A percentile compares a stretch with the other conserved stretches of the same genome.
phyloP scores from a whole-genome alignment of 2,888 invertebrate genomes.

The Drepanosiphum platanoidis region DNA sequence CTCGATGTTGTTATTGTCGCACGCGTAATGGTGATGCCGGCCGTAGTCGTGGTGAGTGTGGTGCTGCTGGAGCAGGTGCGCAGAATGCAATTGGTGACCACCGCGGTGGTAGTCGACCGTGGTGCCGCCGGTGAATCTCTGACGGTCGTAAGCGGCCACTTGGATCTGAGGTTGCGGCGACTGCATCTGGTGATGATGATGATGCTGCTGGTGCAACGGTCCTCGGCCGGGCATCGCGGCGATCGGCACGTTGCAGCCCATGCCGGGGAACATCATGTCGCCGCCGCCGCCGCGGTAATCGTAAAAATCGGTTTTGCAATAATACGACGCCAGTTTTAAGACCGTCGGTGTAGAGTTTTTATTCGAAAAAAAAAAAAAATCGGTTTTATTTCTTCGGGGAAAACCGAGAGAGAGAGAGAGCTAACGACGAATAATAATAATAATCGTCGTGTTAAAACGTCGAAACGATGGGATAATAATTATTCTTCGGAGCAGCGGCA shows the following conservation, averaged over 20 bases:
- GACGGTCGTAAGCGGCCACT: neutral
- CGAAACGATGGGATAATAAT: neutral
- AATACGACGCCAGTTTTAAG: neutral
- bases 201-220: neutral
- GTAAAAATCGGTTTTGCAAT: neutral
- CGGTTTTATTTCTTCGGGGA: neutral
- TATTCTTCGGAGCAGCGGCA: neutral
- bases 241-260: neutral
- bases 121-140: neutral
- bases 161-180: too few relatives aligned
- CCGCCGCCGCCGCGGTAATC: neutral
- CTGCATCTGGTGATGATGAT: neutral
- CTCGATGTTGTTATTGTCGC: too few relatives aligned
- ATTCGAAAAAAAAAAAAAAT: neutral
- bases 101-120: neutral
- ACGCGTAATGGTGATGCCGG: neutral
- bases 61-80: neutral
- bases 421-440: neutral
- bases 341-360: neutral
- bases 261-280: neutral
- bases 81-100: neutral
- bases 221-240: neutral
- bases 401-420: neutral
- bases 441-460: neutral
- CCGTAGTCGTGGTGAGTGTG: neutral